A percentile compares a stretch with the other conserved stretches of the same genome.
These are phyloP conservation scores for Oryzias celebensis DNA, from an alignment of 2,113 vertebrate species.

Conservation along the genomic window DNA sequence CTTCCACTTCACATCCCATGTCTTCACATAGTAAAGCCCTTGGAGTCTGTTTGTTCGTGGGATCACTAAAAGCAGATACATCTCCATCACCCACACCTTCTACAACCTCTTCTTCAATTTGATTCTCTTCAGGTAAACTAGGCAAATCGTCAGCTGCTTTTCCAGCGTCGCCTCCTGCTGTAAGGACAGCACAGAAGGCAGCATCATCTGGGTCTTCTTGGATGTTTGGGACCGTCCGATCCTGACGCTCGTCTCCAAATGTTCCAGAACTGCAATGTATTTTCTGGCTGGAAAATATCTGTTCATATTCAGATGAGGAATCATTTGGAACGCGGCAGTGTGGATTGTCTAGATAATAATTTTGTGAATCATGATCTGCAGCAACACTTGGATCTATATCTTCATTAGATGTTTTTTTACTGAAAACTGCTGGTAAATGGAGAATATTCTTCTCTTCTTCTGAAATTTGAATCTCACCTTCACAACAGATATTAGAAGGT, in stretches of 20 bases:
- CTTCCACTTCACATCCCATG: background rate
- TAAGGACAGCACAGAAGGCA: conserved; percentile 6
- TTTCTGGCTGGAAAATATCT: background rate
- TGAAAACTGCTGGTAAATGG: conserved; percentile 11
- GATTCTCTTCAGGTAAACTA: background rate
- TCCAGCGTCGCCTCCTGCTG: conserved; percentile 16
- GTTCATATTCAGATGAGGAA: background rate
- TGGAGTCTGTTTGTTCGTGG: background rate
- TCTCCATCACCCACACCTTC: background rate
- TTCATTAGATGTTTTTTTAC: background rate
- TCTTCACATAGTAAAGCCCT: too few relatives aligned
- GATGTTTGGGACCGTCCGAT: background rate
- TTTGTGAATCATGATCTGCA: conserved; percentile 19
- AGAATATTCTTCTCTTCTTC: conserved; percentile 24
- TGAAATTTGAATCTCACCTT: conserved; percentile 48
- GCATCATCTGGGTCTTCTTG: background rate
- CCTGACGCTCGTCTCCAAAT: background rate
- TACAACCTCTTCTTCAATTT: conserved; percentile 13
- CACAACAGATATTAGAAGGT: conserved; percentile 58
- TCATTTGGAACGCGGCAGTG: conserved; percentile 31
- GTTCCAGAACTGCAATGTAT: background rate
- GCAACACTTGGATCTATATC: conserved; percentile 14
- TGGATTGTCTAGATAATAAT: conserved; percentile 41
- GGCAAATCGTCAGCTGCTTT: background rate
- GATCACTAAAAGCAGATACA: background rate